Evolutionary conservation across 2,888 invertebrate genomes (phyloP).

Genomic region (Chrysolina americana): DNA sequence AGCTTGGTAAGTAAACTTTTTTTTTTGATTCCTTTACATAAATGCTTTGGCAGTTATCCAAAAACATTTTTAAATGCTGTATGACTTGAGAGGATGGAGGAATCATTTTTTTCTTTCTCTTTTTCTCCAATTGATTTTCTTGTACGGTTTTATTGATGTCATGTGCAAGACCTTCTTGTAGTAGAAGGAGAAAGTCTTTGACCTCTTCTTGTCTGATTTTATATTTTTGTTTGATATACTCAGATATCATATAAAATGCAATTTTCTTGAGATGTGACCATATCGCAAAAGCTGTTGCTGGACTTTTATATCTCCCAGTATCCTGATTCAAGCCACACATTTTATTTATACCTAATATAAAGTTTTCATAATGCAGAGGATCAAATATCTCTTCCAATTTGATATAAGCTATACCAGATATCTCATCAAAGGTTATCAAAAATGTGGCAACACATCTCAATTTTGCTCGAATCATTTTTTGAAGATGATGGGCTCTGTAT

Average conservation of each 20-base stretch:
- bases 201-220: slow-evolving; percentile 25
- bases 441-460: slow-evolving; percentile 21
- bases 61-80: slow-evolving; percentile 2
- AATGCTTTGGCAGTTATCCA: slow-evolving; percentile 1
- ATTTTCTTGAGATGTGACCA: slow-evolving; percentile 18
- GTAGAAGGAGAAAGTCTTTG: slow-evolving; percentile 25
- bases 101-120: slow-evolving; percentile 9
- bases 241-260: not conserved
- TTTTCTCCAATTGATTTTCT: slow-evolving; percentile 31
- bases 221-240: slow-evolving; percentile 29
- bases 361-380: slow-evolving; percentile 3
- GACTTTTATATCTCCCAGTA: slow-evolving; percentile 19
- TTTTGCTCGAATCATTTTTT: slow-evolving; percentile 21
- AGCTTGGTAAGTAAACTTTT: too few relatives aligned
- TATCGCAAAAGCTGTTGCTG: slow-evolving; percentile 18
- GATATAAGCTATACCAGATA: not conserved
- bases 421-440: not conserved
- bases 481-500: slow-evolving; percentile 23
- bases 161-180: slow-evolving; percentile 24
- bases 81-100: slow-evolving; percentile 8
- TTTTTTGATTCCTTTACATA: not conserved
- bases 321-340: slow-evolving; percentile 23
- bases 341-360: slow-evolving; percentile 16
- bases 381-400: slow-evolving; percentile 14
- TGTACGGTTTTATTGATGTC: slow-evolving; percentile 28